A percentile compares a stretch with the other conserved stretches of the same genome.
These are phyloP conservation scores for Ranitomeya variabilis DNA, from an alignment of 2,113 vertebrate species.

Conservation along the genomic window DNA sequence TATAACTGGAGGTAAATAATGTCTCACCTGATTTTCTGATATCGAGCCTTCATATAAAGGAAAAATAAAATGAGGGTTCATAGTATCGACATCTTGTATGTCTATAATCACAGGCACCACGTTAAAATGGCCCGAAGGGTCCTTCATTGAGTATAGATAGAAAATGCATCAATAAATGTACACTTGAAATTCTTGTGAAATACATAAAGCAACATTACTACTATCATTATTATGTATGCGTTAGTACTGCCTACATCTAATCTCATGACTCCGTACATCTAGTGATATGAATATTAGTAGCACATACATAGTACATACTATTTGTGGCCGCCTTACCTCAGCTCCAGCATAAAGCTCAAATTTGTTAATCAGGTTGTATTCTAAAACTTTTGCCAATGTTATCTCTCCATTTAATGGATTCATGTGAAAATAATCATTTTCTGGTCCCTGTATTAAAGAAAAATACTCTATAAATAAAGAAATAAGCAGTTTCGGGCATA, in stretches of 20 bases:
- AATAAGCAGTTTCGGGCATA: not conserved
- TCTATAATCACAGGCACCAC: slow-evolving; percentile 60
- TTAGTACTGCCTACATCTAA: not conserved
- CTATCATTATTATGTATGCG: not conserved
- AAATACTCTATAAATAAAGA: not conserved
- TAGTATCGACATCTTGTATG: slow-evolving; percentile 74
- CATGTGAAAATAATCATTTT: slow-evolving; percentile 68
- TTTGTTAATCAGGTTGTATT: slow-evolving; percentile 70
- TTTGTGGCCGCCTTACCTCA: slow-evolving; percentile 63
- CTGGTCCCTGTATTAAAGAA: slow-evolving; percentile 65
- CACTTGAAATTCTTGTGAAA: not conserved
- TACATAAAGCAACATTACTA: too few species aligned
- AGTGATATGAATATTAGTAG: not conserved
- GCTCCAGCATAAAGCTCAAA: slow-evolving; percentile 74
- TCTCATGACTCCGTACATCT: not conserved
- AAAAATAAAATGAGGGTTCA: slow-evolving; percentile 77
- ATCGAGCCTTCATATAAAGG: slow-evolving; percentile 69
- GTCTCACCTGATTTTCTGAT: slow-evolving; percentile 71
- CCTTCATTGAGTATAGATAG: not conserved
- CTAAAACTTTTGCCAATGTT: slow-evolving; percentile 66
- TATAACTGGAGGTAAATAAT: not conserved
- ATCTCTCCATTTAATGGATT: slow-evolving; percentile 67
- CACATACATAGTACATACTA: not conserved
- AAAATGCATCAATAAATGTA: not conserved
- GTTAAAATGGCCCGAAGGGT: slow-evolving; percentile 54